phyloP scores from a whole-genome alignment of 2,888 invertebrate genomes.

The Petrolisthes cinctipes region DNA sequence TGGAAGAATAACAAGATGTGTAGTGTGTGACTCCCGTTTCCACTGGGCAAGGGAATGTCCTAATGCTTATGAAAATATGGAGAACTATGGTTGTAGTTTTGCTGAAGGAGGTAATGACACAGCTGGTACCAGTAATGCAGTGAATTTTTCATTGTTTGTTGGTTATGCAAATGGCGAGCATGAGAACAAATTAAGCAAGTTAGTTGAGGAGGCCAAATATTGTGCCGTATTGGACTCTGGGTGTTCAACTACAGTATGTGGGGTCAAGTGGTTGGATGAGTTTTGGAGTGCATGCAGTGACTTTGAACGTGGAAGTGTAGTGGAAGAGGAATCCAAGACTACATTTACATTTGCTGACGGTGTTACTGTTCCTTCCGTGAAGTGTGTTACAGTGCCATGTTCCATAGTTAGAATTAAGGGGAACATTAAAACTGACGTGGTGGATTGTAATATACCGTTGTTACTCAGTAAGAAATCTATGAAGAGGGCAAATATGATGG shows the following conservation, averaged over 20 bases:
- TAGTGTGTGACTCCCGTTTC: background rate
- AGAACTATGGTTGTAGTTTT: too few relatives aligned
- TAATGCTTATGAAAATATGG: too few relatives aligned
- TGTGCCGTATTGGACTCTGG: constrained; percentile 17
- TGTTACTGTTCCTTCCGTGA: background rate
- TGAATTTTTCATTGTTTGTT: too few relatives aligned
- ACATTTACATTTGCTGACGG: constrained; percentile 22
- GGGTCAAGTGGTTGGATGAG: background rate
- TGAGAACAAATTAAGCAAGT: background rate
- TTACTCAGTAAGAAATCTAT: background rate
- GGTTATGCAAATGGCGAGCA: too few relatives aligned
- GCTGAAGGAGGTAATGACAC: too few relatives aligned
- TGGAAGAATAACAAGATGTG: background rate
- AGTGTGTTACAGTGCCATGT: background rate
- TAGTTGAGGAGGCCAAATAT: background rate
- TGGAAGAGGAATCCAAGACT: background rate
- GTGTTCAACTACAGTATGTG: constrained; percentile 14
- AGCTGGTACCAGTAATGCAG: too few relatives aligned
- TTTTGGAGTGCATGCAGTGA: background rate
- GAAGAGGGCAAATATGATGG: constrained; percentile 6
- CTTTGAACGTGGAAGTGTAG: background rate
- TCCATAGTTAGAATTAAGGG: background rate
- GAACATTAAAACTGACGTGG: background rate
- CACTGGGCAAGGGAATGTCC: too few relatives aligned
- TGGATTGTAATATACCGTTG: constrained; percentile 10